These are phyloP conservation scores for Trissoscelio sp. DNA, from an alignment of 2,888 invertebrate genomes.

Conservation along the genomic window DNA sequence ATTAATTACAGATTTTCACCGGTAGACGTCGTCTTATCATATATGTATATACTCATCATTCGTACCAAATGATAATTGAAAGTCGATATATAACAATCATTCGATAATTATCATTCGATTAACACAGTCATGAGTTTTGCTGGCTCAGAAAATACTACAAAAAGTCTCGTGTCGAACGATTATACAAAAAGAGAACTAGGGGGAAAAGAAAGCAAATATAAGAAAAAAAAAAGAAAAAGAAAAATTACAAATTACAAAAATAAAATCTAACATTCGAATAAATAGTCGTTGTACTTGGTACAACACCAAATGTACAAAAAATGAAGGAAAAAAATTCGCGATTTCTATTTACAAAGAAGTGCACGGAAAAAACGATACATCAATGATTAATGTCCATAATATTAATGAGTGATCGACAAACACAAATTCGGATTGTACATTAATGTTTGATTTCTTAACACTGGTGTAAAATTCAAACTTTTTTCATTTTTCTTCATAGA, in stretches of 20 bases:
- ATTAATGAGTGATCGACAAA: no score
- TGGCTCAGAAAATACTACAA: constrained; percentile 77
- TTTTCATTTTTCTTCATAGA: no score
- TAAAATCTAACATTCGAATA: constrained; percentile 32
- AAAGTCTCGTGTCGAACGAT: constrained; percentile 55
- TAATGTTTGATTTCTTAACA: no score
- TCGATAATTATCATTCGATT: constrained; percentile 55
- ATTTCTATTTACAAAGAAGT: constrained; percentile 21
- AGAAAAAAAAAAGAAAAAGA: constrained; percentile 34
- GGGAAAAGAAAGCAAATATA: neutral
- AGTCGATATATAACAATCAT: constrained; percentile 11
- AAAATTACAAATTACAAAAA: no score
- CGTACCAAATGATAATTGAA: constrained; percentile 33
- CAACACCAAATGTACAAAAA: constrained; percentile 41
- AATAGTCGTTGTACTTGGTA: constrained; percentile 41
- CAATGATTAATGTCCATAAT: no score
- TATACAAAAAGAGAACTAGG: no score
- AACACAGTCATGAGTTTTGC: constrained; percentile 79
- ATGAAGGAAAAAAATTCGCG: neutral
- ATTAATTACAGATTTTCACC: constrained; percentile 64
- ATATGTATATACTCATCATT: constrained; percentile 46
- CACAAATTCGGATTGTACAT: no score
- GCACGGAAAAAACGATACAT: no score
- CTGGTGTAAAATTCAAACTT: no score
- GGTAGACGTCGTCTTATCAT: constrained; percentile 46